Base-by-base conservation (phyloP, 2,113 vertebrate genomes). In the Proteles cristata region DNA sequence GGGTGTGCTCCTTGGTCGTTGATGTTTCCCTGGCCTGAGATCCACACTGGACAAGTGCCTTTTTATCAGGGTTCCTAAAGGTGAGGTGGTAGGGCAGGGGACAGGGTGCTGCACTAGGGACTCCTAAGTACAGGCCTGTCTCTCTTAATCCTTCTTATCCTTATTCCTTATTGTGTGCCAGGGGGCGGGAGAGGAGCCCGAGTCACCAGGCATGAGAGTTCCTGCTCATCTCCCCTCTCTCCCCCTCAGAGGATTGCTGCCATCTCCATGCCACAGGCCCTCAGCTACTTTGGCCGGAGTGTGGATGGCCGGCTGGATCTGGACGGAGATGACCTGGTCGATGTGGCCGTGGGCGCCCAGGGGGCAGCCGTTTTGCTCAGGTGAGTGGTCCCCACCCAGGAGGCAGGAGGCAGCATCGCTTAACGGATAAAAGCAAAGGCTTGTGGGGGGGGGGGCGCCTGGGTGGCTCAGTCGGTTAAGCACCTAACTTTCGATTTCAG, bases 211-310 rank as follows among this genome's bases (percentile, higher is more conserved):
- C 15, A 0, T 73, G 17, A 74, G 66, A 21, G 39, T 28, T 80
- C 43, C 55, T 43, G 45, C 93, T 90, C 35, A 73, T 63, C 4
- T 53, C 45, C 65, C 28, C 12, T n/a, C 80, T 94, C 69, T 71
- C 45, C 74, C 88, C 92, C 12, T 28, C 98, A 99, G 99, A 99
- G 99, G 81, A 99, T 99, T 39, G 97, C 99, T 26, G 99, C 99
- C 4, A 97, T 97, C 7, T 98, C 98, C 0, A 98, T 99, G 96
- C 99, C 98, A 1, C 96, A 98, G 0, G 87, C 98, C 15, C 99
- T 99, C 93, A 98, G 98, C n/a, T 99, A 99, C 92, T 99, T 99
- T 58, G 99, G 99, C n/a, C 99, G 99, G 92, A 99, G 99, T 74
- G 96, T 99, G 96, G 99, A 99, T 0, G 99, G 99, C 33, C 98